Evolutionary conservation across 2,888 invertebrate genomes (phyloP), one percentile per base, ranked within the genome.

Genomic region (Idaea straminata): DNA sequence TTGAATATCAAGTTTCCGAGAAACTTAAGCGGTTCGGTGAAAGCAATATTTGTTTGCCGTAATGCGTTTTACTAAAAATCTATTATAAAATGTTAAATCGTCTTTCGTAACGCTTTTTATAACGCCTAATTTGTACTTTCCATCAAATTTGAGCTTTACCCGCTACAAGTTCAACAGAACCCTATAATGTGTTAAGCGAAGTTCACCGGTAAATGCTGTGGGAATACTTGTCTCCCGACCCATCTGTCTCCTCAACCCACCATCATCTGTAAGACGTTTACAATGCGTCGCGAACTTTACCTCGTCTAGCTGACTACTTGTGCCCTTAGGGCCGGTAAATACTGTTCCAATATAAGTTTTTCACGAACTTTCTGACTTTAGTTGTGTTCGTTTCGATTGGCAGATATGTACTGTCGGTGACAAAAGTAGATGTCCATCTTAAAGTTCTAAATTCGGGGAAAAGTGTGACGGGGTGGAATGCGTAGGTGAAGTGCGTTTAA

Each of bases 191-290:
- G 79, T 77, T 82, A 77, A 76, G 76, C 73, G 76, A 75, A 70
- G 74, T 73, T 74, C 77, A 72, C 72, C 66, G 73, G 79, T 76
- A 81, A 81, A 81, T 80, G 80, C 81, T 81, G 80, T 80, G 83
- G 80, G 83, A 83, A 82, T 82, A 80, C 80, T 78, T 13, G 47
- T 47, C 47, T 47, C 47, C 4, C 7, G 47, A 10, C 47, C 47
- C 47, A 47, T 47, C 47, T 47, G 47, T 47, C 47, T 47, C 3
- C 47, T 47, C 47, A 13, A 13, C 47, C 78, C 81, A 77, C 78
- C 74, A 74, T 65, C 73, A 73, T 71, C 74, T 79, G 81, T 77
- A 71, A 81, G 83, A 57, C 60, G 61, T 62, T 58, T 66, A 68
- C 66, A 63, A 69, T 62, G 66, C 66, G 64, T 61, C 61, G 62